These are phyloP conservation scores for Eurypyga helias DNA, from an alignment of 2,113 vertebrate genomes.

Conservation along the genomic window DNA sequence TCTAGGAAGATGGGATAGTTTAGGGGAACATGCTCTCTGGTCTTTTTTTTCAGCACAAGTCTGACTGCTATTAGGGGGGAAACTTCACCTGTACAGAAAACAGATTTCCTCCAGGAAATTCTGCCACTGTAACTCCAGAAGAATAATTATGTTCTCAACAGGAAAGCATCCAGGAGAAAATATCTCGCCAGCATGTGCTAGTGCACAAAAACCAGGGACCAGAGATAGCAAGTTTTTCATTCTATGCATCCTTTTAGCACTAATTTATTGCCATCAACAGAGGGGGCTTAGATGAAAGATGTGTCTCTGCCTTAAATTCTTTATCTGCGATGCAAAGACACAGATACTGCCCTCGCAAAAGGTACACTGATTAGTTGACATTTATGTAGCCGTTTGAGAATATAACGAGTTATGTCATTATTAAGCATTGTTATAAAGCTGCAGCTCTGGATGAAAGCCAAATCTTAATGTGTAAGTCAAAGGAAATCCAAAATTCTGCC, in stretches of 20 bases:
- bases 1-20: background rate
- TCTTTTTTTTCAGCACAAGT: background rate
- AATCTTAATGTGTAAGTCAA: background rate
- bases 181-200: background rate
- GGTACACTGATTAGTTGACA: background rate
- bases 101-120: background rate
- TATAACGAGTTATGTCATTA: background rate
- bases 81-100: constrained; percentile 3
- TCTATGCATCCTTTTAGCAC: background rate
- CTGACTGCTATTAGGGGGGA: background rate
- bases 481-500: background rate
- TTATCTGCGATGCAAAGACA: background rate
- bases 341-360: background rate
- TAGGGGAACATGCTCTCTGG: background rate
- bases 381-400: background rate
- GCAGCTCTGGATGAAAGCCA: background rate
- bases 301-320: background rate
- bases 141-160: background rate
- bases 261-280: background rate
- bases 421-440: background rate
- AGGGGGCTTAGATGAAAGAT: background rate
- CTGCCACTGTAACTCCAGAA: background rate
- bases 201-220: background rate
- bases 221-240: background rate
- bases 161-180: background rate